Conservation (phyloP, 2,797 vertebrate species). For the Hipposideros larvatus region DNA sequence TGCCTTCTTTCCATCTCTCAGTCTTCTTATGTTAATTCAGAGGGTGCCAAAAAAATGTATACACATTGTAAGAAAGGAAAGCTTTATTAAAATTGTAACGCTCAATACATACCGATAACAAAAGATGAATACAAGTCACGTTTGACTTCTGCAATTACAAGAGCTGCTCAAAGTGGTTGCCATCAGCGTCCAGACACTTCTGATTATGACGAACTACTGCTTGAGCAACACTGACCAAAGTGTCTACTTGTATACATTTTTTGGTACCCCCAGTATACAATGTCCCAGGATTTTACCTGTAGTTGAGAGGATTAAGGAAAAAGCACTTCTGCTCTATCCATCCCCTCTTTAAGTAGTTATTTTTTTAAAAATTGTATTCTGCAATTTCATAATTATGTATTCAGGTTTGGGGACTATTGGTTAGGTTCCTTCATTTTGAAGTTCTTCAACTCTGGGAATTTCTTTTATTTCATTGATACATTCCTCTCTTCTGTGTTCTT, state of each 20-base stretch:
- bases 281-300: conserved; percentile 17
- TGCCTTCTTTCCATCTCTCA: conserved; percentile 7
- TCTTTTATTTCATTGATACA: conserved; percentile 27
- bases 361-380: conserved; percentile 25
- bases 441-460: neutral
- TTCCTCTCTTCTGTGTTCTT: conserved; percentile 4
- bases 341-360: neutral
- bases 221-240: too few species aligned
- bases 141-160: too few species aligned
- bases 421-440: conserved; percentile 31
- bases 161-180: too few species aligned
- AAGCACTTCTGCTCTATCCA: conserved; percentile 7
- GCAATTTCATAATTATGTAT: conserved; percentile 45
- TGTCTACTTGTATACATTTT: too few species aligned
- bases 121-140: too few species aligned
- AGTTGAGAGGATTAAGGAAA: conserved; percentile 26
- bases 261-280: too few species aligned
- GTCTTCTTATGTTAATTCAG: neutral
- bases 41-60: too few species aligned
- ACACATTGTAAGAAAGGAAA: too few species aligned
- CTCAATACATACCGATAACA: too few species aligned
- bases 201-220: too few species aligned
- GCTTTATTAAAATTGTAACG: too few species aligned
- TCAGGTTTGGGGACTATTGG: conserved; percentile 48
- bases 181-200: too few species aligned